Conservation (phyloP, 2,888 invertebrate genomes). For the Mesorhabditis belari region DNA sequence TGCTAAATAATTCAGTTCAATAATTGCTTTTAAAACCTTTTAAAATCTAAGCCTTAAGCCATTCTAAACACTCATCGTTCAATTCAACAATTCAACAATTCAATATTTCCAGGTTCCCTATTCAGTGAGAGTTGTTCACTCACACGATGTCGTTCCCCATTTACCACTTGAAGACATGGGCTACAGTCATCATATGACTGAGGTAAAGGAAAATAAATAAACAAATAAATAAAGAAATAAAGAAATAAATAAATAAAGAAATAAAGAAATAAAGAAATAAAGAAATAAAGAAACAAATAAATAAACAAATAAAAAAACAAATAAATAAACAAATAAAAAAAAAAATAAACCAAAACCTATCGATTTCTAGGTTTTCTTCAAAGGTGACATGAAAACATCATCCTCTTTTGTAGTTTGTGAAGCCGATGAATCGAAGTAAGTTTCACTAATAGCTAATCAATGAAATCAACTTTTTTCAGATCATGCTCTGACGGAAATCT, state of each 20-base stretch:
- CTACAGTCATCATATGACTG: constrained; percentile 34
- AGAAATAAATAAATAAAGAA: not conserved
- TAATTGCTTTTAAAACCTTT: too few species aligned
- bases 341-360: not conserved
- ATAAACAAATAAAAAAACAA: not conserved
- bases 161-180: constrained; percentile 1
- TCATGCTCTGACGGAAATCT: constrained; percentile 25
- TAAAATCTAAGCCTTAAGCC: too few species aligned
- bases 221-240: not conserved
- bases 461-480: too few species aligned
- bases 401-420: constrained; percentile 2
- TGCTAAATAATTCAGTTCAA: too few species aligned
- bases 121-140: not conserved
- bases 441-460: not conserved
- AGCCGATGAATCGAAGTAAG: not conserved
- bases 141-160: not conserved
- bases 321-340: not conserved
- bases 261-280: not conserved
- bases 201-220: constrained; percentile 15
- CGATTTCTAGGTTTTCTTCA: constrained; percentile 20
- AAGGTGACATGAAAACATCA: constrained; percentile 15
- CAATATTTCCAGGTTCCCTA: constrained; percentile 1
- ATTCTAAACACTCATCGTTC: too few species aligned
- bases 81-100: not conserved
- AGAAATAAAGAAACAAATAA: not conserved